Percentiles rank a stretch among this genome's conserved stretches.
These are phyloP conservation scores for Dryadula phaetusa DNA, from an alignment of 2,888 invertebrate species.

Conservation along the genomic window DNA sequence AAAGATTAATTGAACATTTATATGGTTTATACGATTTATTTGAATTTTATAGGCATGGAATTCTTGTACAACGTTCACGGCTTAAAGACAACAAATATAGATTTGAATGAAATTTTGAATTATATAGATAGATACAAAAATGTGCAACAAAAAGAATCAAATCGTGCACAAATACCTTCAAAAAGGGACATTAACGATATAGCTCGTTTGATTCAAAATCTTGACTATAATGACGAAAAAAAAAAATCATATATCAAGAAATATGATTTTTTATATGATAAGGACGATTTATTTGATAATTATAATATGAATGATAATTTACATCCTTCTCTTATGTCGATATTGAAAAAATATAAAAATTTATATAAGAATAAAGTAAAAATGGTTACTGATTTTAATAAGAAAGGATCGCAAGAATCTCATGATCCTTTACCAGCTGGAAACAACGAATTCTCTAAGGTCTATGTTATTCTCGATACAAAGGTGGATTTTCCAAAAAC, in stretches of 20 bases:
- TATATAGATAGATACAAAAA: background rate
- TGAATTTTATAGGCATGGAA: background rate
- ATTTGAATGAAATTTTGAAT: background rate
- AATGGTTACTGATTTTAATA: background rate
- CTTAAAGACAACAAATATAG: conserved; percentile 1
- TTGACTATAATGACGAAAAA: background rate
- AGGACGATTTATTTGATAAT: background rate
- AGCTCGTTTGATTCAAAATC: background rate
- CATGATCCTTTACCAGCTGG: conserved; percentile 27
- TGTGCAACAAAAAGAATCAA: background rate
- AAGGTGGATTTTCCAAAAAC: conserved; percentile 50
- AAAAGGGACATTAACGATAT: background rate
- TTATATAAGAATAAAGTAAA: background rate
- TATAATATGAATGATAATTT: background rate
- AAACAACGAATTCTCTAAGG: conserved; percentile 58
- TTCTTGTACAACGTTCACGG: background rate
- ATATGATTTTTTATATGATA: background rate
- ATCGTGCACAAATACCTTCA: background rate
- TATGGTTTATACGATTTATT: no score
- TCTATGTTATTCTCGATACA: conserved; percentile 63
- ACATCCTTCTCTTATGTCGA: conserved; percentile 1
- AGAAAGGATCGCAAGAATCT: conserved; percentile 12
- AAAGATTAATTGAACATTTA: no score
- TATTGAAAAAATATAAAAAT: conserved; percentile 9
- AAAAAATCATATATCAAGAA: background rate